Evolutionary conservation across 2,888 invertebrate species (phyloP).

Genomic region (Micropterix aruncella): DNA sequence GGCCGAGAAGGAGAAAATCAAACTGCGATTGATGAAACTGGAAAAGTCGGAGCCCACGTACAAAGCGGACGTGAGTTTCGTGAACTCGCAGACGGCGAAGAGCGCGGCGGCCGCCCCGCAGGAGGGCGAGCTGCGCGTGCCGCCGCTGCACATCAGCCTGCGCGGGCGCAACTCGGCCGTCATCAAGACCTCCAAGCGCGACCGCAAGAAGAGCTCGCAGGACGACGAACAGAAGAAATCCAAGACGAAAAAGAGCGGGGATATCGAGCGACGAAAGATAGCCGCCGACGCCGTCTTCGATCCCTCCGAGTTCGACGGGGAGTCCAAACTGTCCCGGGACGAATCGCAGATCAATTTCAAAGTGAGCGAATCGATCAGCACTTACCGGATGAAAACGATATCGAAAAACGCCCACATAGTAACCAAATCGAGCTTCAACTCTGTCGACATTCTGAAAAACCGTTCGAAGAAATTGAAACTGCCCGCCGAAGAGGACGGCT

Average conservation of each 20-base stretch:
- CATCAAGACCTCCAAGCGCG: slow-evolving; percentile 63
- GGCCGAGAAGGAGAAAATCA: slow-evolving; percentile 58
- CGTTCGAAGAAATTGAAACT: slow-evolving; percentile 30
- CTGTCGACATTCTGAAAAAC: slow-evolving; percentile 25
- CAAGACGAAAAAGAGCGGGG: slow-evolving; percentile 20
- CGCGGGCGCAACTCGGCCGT: slow-evolving; percentile 76
- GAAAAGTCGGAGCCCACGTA: slow-evolving; percentile 75
- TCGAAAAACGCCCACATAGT: slow-evolving; percentile 36
- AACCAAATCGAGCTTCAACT: slow-evolving; percentile 27
- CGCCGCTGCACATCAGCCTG: slow-evolving; percentile 77
- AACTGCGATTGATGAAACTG: slow-evolving; percentile 65
- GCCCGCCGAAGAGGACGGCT: slow-evolving; percentile 23
- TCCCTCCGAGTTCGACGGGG: neutral
- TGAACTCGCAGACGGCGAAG: slow-evolving; percentile 33
- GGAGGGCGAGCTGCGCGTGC: slow-evolving; percentile 65
- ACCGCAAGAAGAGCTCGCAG: slow-evolving; percentile 36
- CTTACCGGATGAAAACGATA: slow-evolving; percentile 34
- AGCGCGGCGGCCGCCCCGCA: slow-evolving; percentile 26
- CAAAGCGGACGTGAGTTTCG: slow-evolving; percentile 67
- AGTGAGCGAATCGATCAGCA: slow-evolving; percentile 28
- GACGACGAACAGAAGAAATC: slow-evolving; percentile 33
- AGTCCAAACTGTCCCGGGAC: slow-evolving; percentile 19
- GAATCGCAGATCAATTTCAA: slow-evolving; percentile 22
- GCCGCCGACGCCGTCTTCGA: neutral
- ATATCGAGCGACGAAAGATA: neutral